Evolutionary conservation across 2,113 vertebrate genomes (phyloP).

Genomic region (Megaleporinus macrocephalus): DNA sequence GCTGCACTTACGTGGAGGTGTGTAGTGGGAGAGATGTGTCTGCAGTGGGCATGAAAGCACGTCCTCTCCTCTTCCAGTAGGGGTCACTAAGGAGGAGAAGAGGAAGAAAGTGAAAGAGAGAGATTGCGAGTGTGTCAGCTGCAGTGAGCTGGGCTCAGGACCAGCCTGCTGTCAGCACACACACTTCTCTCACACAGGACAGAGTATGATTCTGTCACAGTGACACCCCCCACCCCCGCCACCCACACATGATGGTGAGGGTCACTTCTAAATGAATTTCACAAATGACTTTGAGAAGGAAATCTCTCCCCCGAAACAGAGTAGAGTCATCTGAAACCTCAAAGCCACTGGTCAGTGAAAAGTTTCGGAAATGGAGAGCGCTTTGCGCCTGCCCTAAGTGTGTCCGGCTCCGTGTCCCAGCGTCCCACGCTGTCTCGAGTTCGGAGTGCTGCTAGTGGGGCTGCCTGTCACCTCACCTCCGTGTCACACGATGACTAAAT

Average conservation of each 20-base stretch:
- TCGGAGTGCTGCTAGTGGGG: constrained; percentile 36
- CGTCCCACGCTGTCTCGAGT: constrained; percentile 46
- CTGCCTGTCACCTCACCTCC: constrained; percentile 60
- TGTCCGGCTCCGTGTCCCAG: constrained; percentile 21
- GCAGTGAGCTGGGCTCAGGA: constrained; percentile 14
- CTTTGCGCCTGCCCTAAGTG: constrained; percentile 30
- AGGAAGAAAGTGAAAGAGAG: constrained; percentile 4
- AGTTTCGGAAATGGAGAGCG: constrained; percentile 33
- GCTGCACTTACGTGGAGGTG: constrained; percentile 2
- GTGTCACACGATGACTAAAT: constrained; percentile 75
- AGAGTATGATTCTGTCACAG: constrained; percentile 39
- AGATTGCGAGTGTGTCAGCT: not conserved
- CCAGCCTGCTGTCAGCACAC: constrained; percentile 33
- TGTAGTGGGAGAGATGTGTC: not conserved
- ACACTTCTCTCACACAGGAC: constrained; percentile 25
- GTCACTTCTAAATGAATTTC: constrained; percentile 47
- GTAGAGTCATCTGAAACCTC: constrained; percentile 32
- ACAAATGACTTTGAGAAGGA: constrained; percentile 45
- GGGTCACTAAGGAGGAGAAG: constrained; percentile 60
- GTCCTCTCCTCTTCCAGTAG: constrained; percentile 56
- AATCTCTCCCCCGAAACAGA: constrained; percentile 37
- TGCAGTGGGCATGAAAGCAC: not conserved
- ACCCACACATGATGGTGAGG: constrained; percentile 1
- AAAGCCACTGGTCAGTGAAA: constrained; percentile 24
- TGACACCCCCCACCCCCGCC: constrained; percentile 22